Percentiles rank a stretch among this genome's conserved stretches.
These are phyloP conservation scores for Cynopterus brachyotis DNA, from an alignment of 2,113 vertebrate species.

Conservation along the genomic window DNA sequence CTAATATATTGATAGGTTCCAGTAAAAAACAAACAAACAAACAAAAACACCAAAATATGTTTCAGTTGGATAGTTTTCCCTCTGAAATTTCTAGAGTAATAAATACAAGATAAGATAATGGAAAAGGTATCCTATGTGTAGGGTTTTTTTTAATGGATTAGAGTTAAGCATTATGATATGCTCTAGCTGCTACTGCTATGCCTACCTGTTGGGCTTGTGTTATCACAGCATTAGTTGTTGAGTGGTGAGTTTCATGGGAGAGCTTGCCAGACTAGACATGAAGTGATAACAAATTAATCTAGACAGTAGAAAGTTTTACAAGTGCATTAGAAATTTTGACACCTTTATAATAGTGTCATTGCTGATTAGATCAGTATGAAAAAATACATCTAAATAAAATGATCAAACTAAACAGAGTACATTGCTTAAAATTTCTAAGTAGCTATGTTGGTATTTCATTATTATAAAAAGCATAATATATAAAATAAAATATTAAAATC, in stretches of 20 bases:
- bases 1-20: neutral
- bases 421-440: neutral
- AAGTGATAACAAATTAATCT: slow-evolving; percentile 18
- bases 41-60: neutral
- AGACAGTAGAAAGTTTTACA: neutral
- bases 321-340: neutral
- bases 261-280: neutral
- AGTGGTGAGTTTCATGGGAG: neutral
- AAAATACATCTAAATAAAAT: neutral
- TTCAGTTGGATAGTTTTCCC: neutral
- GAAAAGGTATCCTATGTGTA: neutral
- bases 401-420: neutral
- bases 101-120: neutral
- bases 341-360: neutral
- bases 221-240: neutral
- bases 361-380: slow-evolving; percentile 24
- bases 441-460: neutral
- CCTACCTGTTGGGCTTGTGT: neutral
- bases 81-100: neutral
- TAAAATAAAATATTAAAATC: slow-evolving; percentile 36
- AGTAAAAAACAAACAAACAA: neutral
- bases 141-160: neutral
- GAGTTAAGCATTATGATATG: neutral
- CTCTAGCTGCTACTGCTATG: too few species aligned
- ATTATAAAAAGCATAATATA: neutral